phyloP scores from a whole-genome alignment of 2,113 vertebrate genomes.

The Zonotrichia leucophrys region DNA sequence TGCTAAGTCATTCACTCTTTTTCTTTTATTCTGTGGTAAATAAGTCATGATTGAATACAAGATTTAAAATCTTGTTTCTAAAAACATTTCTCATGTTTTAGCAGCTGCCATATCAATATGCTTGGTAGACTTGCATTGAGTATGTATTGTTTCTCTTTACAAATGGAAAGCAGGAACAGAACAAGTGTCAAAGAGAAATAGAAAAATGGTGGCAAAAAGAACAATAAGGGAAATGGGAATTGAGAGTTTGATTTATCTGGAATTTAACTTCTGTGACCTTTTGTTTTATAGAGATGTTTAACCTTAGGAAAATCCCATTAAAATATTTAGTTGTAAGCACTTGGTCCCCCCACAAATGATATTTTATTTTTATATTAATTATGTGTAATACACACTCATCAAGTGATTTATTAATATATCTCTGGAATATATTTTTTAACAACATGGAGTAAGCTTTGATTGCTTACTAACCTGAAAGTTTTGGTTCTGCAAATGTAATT shows the following conservation, averaged over 20 bases:
- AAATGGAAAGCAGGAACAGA: neutral
- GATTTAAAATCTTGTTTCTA: neutral
- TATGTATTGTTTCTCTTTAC: neutral
- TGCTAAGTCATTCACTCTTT: neutral
- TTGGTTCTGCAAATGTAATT: neutral
- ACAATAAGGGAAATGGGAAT: neutral
- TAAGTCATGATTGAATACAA: neutral
- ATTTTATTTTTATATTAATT: neutral
- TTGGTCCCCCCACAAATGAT: neutral
- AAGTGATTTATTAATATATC: neutral
- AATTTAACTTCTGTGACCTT: neutral
- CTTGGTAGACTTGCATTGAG: neutral
- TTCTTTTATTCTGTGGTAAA: neutral
- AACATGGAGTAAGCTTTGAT: neutral
- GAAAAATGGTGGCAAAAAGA: neutral
- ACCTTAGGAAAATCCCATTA: neutral
- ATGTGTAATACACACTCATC: neutral
- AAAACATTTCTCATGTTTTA: neutral
- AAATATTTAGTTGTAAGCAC: neutral
- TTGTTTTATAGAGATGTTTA: neutral
- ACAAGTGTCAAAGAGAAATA: neutral
- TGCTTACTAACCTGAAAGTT: neutral
- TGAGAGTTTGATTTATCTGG: neutral
- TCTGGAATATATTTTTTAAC: neutral
- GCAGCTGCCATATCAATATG: neutral